phyloP scores from a whole-genome alignment of 2,888 invertebrate genomes.

The Limulus polyphemus region DNA sequence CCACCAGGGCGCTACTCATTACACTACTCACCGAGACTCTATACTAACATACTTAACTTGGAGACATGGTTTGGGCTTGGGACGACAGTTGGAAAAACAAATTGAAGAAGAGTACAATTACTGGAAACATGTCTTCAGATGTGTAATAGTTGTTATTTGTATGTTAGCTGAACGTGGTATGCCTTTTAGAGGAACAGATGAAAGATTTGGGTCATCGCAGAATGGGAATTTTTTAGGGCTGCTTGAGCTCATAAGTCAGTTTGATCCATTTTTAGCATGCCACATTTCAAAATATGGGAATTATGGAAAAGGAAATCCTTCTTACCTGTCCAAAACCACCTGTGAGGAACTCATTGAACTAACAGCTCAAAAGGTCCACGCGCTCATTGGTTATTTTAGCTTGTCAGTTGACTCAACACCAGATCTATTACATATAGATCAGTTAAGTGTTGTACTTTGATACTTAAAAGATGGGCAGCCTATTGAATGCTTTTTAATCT shows the following conservation, averaged over 20 bases:
- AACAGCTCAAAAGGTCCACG: background rate
- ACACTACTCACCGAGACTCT: too few species aligned
- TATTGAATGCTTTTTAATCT: too few species aligned
- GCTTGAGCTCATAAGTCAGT: slow-evolving; percentile 31
- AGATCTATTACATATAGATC: slow-evolving; percentile 20
- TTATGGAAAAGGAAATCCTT: slow-evolving; percentile 27
- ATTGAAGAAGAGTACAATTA: background rate
- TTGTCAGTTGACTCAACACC: slow-evolving; percentile 19
- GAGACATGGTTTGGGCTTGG: too few species aligned
- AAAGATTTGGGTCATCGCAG: slow-evolving; percentile 26
- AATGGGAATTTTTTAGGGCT: slow-evolving; percentile 33
- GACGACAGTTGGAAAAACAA: too few species aligned
- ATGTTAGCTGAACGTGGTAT: slow-evolving; percentile 27
- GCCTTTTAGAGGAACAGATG: slow-evolving; percentile 28
- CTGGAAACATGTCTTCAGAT: background rate
- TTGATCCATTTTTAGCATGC: slow-evolving; percentile 29
- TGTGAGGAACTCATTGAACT: slow-evolving; percentile 30
- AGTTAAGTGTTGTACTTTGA: slow-evolving; percentile 14
- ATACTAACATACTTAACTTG: too few species aligned
- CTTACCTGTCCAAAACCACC: slow-evolving; percentile 30
- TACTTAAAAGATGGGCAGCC: too few species aligned
- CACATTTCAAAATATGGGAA: slow-evolving; percentile 30
- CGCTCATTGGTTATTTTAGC: slow-evolving; percentile 1
- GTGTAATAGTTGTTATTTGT: slow-evolving; percentile 11
- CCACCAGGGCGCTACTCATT: too few species aligned